Conservation (phyloP, 2,888 invertebrate species). For the Sesamia inferens region DNA sequence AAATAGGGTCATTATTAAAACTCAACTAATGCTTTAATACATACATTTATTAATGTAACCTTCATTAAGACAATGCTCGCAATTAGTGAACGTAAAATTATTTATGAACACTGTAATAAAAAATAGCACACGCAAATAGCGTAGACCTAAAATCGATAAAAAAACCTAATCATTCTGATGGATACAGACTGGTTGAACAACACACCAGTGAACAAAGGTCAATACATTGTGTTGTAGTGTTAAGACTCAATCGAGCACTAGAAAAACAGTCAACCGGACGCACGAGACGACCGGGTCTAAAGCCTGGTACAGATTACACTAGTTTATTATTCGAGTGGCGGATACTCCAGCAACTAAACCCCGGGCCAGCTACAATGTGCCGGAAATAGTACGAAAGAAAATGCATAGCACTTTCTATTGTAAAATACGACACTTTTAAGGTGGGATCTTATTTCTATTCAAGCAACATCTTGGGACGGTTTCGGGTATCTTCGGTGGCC, state of each 20-base stretch:
- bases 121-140: constrained; percentile 10
- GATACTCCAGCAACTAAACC: constrained; percentile 38
- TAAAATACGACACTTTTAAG: constrained; percentile 51
- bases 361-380: constrained; percentile 26
- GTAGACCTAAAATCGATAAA: constrained; percentile 29
- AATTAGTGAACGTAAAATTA: constrained; percentile 31
- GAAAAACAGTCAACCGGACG: constrained; percentile 57
- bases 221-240: constrained; percentile 57
- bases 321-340: constrained; percentile 49
- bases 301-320: constrained; percentile 54
- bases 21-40: constrained; percentile 13
- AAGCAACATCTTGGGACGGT: constrained; percentile 37
- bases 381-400: constrained; percentile 54
- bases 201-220: constrained; percentile 61
- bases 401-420: constrained; percentile 53
- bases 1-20: constrained; percentile 49
- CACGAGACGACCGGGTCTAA: constrained; percentile 48
- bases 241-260: constrained; percentile 57
- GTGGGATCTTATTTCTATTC: constrained; percentile 53
- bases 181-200: constrained; percentile 53
- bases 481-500: constrained; percentile 25
- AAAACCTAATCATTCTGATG: constrained; percentile 37
- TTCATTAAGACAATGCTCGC: constrained; percentile 35
- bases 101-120: constrained; percentile 1
- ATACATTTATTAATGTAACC: constrained; percentile 31